Percentiles rank a stretch among this genome's conserved stretches.
phyloP scores from a whole-genome alignment of 2,797 vertebrate species.

The Lutra lutra region DNA sequence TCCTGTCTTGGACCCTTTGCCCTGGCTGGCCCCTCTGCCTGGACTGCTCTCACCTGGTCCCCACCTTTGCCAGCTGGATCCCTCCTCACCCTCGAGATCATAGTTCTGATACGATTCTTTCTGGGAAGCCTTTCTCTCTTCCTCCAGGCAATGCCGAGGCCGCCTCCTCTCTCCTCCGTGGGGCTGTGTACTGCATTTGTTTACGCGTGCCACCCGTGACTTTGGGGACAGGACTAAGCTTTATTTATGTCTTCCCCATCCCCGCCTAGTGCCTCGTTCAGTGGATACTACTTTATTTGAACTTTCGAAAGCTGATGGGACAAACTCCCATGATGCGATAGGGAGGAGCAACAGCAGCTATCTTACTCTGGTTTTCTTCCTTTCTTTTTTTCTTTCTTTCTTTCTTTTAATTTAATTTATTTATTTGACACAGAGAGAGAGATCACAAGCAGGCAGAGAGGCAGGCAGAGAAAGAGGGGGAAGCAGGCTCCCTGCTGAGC shows the following conservation, averaged over 20 bases:
- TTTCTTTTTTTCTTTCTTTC: too few relatives aligned
- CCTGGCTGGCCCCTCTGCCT: background rate
- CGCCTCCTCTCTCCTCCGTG: background rate
- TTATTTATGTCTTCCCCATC: background rate
- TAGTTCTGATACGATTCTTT: background rate
- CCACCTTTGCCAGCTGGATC: background rate
- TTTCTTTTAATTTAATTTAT: too few relatives aligned
- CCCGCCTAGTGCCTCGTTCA: background rate
- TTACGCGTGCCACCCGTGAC: background rate
- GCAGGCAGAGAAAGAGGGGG: too few relatives aligned
- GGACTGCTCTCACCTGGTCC: background rate
- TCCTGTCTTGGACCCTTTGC: background rate
- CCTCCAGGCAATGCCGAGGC: background rate
- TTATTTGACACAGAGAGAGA: too few relatives aligned
- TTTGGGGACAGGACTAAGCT: background rate
- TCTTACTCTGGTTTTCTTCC: background rate
- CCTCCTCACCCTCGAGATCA: background rate
- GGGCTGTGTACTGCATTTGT: background rate
- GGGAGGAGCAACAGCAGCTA: background rate
- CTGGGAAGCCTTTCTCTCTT: background rate
- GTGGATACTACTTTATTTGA: background rate
- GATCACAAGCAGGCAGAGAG: too few relatives aligned
- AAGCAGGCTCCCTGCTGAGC: too few relatives aligned
- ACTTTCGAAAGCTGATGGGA: background rate
- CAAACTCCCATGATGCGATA: background rate